Evolutionary conservation across 1,140 invertebrate species (phyloP), one percentile per base, ranked within the genome.

Genomic region (Macrocentrus cingulum): DNA sequence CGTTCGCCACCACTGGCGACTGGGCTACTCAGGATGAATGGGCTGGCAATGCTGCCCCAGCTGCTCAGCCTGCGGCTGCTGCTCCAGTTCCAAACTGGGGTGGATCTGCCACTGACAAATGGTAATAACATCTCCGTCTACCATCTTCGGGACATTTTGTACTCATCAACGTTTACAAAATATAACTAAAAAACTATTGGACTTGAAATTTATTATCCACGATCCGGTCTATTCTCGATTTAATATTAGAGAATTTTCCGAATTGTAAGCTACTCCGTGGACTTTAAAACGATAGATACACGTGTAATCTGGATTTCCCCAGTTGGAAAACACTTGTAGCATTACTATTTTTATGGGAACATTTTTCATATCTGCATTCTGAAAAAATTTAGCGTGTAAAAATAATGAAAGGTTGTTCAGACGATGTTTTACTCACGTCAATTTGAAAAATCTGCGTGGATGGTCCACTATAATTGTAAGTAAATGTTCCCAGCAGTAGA

Each of bases 221-320:
- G 7, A 39, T 34, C 29, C 29, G 29, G 6, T 34, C 11, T 11
- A 34, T 34, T 34, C 29, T 7, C 11, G 6, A 7, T 6, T 6
- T 34, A 34, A 34, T 34, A 11, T 34, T 34, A 34, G 11, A 7
- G 13, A 20, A 48, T 53, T n/a, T 5, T 54, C 15, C 1, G n/a
- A 19, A 25, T 34, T 37, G 23, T 56, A 54, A 1, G 66, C 54
- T 67, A 79, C 84, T 6, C 96, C 96, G 81, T 98, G 95, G 19
- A 98, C 94, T 63, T 95, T 82, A 77, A 98, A 95, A 66, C 96
- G 82, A 73, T 98, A 98, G 2, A 98, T 79, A 74, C 96, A 98
- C 0, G 95, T 98, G 75, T 94, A 97, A 8, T 90, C 86, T 5
- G 87, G 81, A 79, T 95, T 91, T 7, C 95, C 95, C 79, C 96